phyloP scores from a whole-genome alignment of 1,140 invertebrate genomes.

The Sarcophaga bullata region DNA sequence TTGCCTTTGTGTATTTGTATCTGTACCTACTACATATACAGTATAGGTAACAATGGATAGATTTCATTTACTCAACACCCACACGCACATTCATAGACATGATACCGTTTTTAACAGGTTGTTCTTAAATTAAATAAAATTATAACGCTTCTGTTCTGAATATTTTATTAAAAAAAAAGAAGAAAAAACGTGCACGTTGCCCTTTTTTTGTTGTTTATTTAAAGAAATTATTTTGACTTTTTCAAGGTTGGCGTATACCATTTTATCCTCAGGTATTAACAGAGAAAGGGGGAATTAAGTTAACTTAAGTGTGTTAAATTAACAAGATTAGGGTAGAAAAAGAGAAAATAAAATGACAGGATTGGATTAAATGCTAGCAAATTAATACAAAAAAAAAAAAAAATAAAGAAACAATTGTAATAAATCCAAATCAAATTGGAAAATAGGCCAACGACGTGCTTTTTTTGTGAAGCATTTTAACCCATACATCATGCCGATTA shows the following conservation, averaged over 20 bases:
- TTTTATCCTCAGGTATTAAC: not conserved
- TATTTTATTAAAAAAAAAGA: slow-evolving; percentile 1
- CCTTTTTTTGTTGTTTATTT: not conserved
- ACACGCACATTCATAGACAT: not conserved
- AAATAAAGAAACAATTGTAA: no score
- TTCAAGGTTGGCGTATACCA: not conserved
- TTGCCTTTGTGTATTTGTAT: no score
- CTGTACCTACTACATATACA: no score
- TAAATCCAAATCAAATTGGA: no score
- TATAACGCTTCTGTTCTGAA: not conserved
- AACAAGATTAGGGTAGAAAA: slow-evolving; percentile 13
- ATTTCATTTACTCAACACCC: no score
- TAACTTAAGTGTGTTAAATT: slow-evolving; percentile 9
- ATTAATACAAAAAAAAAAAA: no score
- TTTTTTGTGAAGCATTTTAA: no score
- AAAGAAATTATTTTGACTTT: slow-evolving; percentile 6
- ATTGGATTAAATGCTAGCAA: no score
- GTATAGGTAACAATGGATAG: no score
- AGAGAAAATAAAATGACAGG: no score
- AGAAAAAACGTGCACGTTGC: slow-evolving; percentile 2
- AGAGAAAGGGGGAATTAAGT: not conserved
- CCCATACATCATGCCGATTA: no score
- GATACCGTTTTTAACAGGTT: not conserved
- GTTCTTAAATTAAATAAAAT: not conserved
- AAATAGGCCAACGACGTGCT: no score